Base-by-base conservation (phyloP, 2,888 invertebrate genomes). In the Drosophila incognita region DNA sequence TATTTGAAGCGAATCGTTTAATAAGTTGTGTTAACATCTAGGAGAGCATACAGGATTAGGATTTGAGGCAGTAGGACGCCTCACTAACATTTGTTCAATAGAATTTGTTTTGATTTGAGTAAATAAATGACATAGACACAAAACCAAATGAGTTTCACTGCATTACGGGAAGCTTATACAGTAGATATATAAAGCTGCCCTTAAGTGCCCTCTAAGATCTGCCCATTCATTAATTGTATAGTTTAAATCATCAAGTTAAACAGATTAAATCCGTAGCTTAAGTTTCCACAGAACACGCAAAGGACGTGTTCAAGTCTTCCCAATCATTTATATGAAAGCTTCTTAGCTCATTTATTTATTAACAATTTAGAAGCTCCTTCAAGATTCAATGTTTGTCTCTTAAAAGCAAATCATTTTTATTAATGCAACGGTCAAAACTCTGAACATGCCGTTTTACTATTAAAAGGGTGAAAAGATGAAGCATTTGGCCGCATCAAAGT, bases 1-100 rank as follows among this genome's bases (percentile, higher is more conserved):
- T 89, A 42, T 86, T 92, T 2, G 82, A 90, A 13, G 58, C 85
- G 6, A 42, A 35, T n/a, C 76, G 62, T 24, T 27, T 63, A 2
- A 21, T 35, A 13, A 15, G 11, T 21, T 10, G 5, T 24, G 31
- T 40, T n/a, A 15, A 18, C 1, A 31, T 4, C 2, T 1, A 8
- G 3, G 2, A 38, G 2, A 36, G 5, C 13, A 11, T 5, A 0
- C 21, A 3, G 29, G 35, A 33, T n/a, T 0, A 60, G n/a, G 6
- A 35, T 13, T 27, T 13, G 35, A 21, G 51, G 27, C 42, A 49
- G 6, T 15, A 36, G 58, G 27, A 13, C 2, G 4, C 27, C n/a
- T 21, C n/a, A 29, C 10, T 1, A 35, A 59, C n/a, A n/a, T n/a
- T 24, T 66, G 21, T 66, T 31, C 2, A 40, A 24, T 29, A n/a